Evolutionary conservation across 2,113 vertebrate genomes (phyloP), one percentile per base, ranked within the genome.

Genomic region (Cryptomyrus ogoouensis): DNA sequence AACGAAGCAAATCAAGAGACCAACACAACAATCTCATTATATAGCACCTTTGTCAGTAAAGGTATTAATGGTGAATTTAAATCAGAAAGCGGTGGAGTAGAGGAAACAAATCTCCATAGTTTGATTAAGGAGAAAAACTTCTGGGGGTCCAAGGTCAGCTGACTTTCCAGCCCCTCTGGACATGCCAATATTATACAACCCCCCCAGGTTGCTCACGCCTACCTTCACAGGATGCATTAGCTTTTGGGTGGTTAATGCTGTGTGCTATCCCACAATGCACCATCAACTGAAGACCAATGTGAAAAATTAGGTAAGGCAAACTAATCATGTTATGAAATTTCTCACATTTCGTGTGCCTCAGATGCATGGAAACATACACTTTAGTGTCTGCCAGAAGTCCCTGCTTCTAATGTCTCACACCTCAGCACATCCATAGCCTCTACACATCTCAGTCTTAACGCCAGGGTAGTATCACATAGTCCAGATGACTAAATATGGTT

Each of bases 231-330:
- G 39, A 44, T 47, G 74, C 83, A 24, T 84, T 47, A n/a, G 39
- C 44, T n/a, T n/a, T 47, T 84, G 19, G 19, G 21, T 47, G 24
- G 42, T n/a, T 84, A 84, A 84, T 84, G 31, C 35, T 84, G 21
- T 44, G 39, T 87, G 27, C 50, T 87, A 52, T 56, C 85, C 85
- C 49, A 87, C 47, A 56, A 87, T 87, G 50, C 50, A 87, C 50
- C 15, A 17, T 49, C 24, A 42, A 19, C 31, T 80, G 35, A 42
- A 80, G 21, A 49, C 46, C 44, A 47, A 31, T 15, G 24, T 50
- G 44, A 50, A 49, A 27, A 17, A 80, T 12, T 49, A 13, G 83
- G n/a, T 17, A 17, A 10, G 39, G 31, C 70, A 19, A 39, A 19
- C 70, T 42, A 13, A 9, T 9, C 19, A 47, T 50, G 49, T 86